Evolutionary conservation across 1,140 invertebrate species (phyloP).

Genomic region (Platyscapa corneri): DNA sequence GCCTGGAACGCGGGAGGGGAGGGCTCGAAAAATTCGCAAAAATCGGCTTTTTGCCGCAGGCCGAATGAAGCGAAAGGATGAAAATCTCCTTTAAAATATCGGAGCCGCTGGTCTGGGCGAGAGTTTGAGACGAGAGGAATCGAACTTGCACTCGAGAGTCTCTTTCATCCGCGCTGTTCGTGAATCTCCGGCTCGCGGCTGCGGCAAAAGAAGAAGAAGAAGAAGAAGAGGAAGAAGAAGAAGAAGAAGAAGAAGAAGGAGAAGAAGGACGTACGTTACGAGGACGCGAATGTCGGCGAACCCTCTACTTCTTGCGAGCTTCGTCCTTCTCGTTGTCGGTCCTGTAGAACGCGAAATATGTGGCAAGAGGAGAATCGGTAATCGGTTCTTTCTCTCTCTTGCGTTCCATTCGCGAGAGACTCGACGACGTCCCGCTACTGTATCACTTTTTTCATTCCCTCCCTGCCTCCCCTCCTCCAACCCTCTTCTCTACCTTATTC

Average conservation of each 20-base stretch:
- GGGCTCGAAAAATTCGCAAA: too few relatives aligned
- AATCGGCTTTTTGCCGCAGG: too few relatives aligned
- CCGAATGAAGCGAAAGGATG: background rate
- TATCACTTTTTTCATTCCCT: conserved; percentile 47
- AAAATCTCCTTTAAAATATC: background rate
- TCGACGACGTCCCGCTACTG: conserved; percentile 48
- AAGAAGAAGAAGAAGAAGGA: background rate
- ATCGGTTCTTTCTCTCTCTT: conserved; percentile 25
- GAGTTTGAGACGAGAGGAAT: background rate
- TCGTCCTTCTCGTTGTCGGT: conserved; percentile 58
- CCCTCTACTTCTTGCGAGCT: conserved; percentile 30
- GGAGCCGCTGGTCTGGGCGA: background rate
- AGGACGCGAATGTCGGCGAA: conserved; percentile 57
- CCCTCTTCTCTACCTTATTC: conserved; percentile 31
- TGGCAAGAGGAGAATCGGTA: conserved; percentile 61
- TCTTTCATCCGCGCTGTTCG: background rate
- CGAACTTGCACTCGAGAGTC: conserved; percentile 10
- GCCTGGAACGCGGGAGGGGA: too few relatives aligned
- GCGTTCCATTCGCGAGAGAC: conserved; percentile 17
- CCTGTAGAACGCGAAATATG: conserved; percentile 65
- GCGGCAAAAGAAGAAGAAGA: background rate
- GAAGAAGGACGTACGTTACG: conserved; percentile 43
- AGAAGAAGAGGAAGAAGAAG: background rate
- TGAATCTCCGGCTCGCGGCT: conserved; percentile 48
- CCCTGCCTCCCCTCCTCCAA: conserved; percentile 37